Evolutionary conservation across 2,888 invertebrate genomes (phyloP).

Genomic region (Diogma glabrata): DNA sequence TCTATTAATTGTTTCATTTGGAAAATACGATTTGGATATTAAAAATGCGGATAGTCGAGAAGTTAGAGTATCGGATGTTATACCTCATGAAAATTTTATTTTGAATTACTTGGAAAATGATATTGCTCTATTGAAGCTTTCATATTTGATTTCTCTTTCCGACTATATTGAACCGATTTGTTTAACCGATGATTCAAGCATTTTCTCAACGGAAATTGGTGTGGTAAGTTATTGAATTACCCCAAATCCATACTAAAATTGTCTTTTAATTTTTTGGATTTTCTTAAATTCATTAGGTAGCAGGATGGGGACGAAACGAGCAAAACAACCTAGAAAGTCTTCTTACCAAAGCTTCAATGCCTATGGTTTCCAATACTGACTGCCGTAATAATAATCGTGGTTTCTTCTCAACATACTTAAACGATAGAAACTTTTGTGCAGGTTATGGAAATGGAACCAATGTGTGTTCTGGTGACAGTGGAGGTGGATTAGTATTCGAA

Average conservation of each 20-base stretch:
- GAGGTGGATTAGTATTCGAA: conserved; percentile 3
- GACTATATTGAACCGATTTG: conserved; percentile 3
- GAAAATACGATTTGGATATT: neutral
- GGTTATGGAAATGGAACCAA: neutral
- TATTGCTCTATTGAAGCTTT: neutral
- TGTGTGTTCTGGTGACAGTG: neutral
- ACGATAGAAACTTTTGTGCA: neutral
- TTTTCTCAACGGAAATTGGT: neutral
- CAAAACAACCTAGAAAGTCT: neutral
- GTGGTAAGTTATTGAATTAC: no score
- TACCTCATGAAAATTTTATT: neutral
- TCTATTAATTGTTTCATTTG: neutral
- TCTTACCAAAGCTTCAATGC: neutral
- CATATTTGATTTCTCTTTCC: neutral
- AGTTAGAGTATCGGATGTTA: neutral
- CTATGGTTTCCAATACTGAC: neutral
- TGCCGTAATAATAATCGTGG: conserved; percentile 1
- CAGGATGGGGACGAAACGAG: neutral
- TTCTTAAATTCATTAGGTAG: no score
- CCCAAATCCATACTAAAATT: no score
- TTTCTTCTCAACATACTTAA: neutral
- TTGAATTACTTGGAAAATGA: conserved; percentile 6
- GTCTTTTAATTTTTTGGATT: no score
- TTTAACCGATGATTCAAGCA: neutral
- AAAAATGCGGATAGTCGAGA: neutral